Evolutionary conservation across 2,888 invertebrate genomes (phyloP).

Genomic region (Callyntrura guangdongensis): DNA sequence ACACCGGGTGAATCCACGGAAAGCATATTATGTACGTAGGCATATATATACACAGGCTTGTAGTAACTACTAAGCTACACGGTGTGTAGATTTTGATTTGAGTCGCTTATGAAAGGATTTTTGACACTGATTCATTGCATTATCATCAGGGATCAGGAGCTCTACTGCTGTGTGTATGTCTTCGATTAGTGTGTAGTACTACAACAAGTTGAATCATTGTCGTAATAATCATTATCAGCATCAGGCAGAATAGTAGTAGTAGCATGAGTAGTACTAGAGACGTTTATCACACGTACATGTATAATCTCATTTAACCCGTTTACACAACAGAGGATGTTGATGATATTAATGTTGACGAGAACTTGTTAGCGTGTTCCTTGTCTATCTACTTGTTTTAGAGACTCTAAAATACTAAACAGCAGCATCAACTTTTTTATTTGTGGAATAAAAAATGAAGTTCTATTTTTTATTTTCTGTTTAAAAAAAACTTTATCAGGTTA

Average conservation of each 20-base stretch:
- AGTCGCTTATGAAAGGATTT: constrained; percentile 77
- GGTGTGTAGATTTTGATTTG: constrained; percentile 72
- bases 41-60: neutral
- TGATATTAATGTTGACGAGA: constrained; percentile 52
- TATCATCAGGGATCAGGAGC: constrained; percentile 77
- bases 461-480: constrained; percentile 19
- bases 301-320: constrained; percentile 71
- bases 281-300: constrained; percentile 16
- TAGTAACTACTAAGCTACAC: neutral
- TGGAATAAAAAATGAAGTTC: constrained; percentile 22
- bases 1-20: neutral
- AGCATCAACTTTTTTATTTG: constrained; percentile 15
- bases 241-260: constrained; percentile 7
- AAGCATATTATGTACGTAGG: neutral
- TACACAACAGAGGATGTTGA: constrained; percentile 50
- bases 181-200: constrained; percentile 68
- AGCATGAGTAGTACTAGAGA: neutral
- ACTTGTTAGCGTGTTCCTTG: constrained; percentile 56
- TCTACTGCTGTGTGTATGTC: constrained; percentile 70
- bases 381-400: constrained; percentile 6
- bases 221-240: constrained; percentile 40
- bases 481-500: constrained; percentile 15
- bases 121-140: constrained; percentile 79
- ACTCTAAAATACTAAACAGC: neutral
- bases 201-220: constrained; percentile 61